These are phyloP conservation scores for Lepus europaeus DNA, from an alignment of 2,113 vertebrate genomes.

Conservation along the genomic window DNA sequence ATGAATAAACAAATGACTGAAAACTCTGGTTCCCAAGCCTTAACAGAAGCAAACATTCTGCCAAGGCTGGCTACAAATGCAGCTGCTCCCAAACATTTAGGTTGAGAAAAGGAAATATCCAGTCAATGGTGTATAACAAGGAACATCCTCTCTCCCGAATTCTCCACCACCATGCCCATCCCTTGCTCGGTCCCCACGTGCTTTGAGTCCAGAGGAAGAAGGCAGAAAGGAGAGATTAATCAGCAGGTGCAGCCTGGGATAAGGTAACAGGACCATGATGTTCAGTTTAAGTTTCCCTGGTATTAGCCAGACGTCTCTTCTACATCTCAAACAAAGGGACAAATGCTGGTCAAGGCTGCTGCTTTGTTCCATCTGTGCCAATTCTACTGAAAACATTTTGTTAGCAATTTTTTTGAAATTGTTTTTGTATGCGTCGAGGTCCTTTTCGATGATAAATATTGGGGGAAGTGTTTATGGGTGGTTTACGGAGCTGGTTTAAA, in stretches of 20 bases:
- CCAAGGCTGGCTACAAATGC: neutral
- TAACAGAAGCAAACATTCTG: conserved; percentile 15
- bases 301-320: neutral
- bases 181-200: neutral
- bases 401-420: neutral
- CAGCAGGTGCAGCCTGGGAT: neutral
- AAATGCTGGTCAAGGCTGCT: neutral
- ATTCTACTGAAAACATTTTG: neutral
- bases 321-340: neutral
- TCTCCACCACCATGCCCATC: neutral
- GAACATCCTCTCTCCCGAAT: neutral
- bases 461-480: neutral
- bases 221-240: neutral
- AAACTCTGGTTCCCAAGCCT: neutral
- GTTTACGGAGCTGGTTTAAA: conserved; percentile 7
- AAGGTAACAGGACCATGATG: neutral
- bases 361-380: neutral
- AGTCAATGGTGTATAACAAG: neutral
- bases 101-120: neutral
- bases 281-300: neutral
- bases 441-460: neutral
- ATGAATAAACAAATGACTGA: neutral
- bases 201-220: conserved; percentile 28
- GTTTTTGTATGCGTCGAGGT: neutral
- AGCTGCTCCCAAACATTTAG: neutral